A percentile compares a stretch with the other conserved stretches of the same genome.
Evolutionary conservation across 2,888 invertebrate genomes (phyloP).

Genomic region (Dysmachus trigonus): DNA sequence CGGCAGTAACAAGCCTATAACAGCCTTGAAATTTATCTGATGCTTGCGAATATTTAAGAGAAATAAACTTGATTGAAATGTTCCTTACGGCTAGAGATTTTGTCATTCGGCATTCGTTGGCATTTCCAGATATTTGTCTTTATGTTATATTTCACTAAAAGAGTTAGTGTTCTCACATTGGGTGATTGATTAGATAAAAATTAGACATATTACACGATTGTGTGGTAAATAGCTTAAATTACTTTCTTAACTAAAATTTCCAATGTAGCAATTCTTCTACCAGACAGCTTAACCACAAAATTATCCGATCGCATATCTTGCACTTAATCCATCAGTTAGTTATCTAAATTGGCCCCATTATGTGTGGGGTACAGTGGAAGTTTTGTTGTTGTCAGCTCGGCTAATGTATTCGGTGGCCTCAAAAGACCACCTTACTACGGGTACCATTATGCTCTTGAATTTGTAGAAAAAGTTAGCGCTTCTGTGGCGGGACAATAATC

Average conservation of each 20-base stretch:
- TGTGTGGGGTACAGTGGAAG: not conserved
- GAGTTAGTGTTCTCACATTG: not conserved
- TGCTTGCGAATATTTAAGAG: not conserved
- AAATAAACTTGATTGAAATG: not conserved
- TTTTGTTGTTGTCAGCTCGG: not conserved
- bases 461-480: not conserved
- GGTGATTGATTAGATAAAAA: not conserved
- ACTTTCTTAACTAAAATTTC: not conserved
- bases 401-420: not conserved
- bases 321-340: not conserved
- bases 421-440: not conserved
- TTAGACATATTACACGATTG: not conserved
- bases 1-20: not conserved
- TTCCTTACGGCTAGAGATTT: not conserved
- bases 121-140: not conserved
- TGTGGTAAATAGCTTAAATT: not conserved
- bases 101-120: not conserved
- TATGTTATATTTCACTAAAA: not conserved
- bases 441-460: not conserved
- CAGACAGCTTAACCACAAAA: not conserved
- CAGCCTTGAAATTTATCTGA: not conserved
- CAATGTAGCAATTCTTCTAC: not conserved
- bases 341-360: not conserved
- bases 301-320: not conserved
- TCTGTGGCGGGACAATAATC: not conserved